Evolutionary conservation across 2,797 vertebrate genomes (phyloP).

Genomic region (Phylloscopus collybita): DNA sequence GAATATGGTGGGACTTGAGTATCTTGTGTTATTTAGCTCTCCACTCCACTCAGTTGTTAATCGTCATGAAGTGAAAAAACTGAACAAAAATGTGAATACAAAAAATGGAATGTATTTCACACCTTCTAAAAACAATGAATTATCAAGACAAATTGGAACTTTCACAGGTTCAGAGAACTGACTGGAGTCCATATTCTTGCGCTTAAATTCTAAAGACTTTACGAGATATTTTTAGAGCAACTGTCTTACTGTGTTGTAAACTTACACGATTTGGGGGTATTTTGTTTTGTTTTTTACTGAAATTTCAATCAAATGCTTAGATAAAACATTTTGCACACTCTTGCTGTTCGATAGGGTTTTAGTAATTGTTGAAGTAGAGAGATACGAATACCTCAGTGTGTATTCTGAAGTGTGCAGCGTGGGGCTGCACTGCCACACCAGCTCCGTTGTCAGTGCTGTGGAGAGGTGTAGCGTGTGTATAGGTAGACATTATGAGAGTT

Average conservation of each 20-base stretch:
- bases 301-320: conserved; percentile 29
- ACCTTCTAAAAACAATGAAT: conserved; percentile 25
- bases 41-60: conserved; percentile 69
- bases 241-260: background rate
- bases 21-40: conserved; percentile 54
- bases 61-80: conserved; percentile 59
- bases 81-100: conserved; percentile 1
- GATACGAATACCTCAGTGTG: conserved; percentile 22
- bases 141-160: conserved; percentile 37
- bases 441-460: background rate
- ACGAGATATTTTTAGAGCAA: background rate
- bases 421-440: background rate
- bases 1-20: conserved; percentile 51
- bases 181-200: conserved; percentile 4
- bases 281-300: conserved; percentile 23
- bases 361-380: conserved; percentile 15
- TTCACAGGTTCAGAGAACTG: background rate
- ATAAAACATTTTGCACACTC: conserved; percentile 44
- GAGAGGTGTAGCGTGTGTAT: background rate
- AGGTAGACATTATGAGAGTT: background rate
- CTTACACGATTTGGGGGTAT: background rate
- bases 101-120: background rate
- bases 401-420: background rate
- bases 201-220: conserved; percentile 3
- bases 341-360: conserved; percentile 17